Evolutionary conservation across 2,113 vertebrate species (phyloP).

Genomic region (Scomber japonicus): DNA sequence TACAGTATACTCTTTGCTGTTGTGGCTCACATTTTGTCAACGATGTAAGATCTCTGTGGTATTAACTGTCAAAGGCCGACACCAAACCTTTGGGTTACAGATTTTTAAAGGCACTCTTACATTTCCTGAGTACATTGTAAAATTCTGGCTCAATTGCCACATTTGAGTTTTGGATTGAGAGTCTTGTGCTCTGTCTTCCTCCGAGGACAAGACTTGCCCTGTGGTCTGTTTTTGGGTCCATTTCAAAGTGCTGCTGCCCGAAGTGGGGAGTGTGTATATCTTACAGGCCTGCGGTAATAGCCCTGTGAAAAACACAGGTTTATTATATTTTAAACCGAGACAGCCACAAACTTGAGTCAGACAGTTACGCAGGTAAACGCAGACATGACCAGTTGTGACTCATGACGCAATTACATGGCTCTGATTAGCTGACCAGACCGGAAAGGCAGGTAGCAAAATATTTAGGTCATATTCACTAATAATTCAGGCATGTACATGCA

Average conservation of each 20-base stretch:
- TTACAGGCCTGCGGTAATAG: slow-evolving; percentile 5
- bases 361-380: slow-evolving; percentile 51
- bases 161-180: slow-evolving; percentile 2
- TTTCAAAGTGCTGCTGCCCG: slow-evolving; percentile 19
- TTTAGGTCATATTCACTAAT: neutral
- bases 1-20: neutral
- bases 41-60: neutral
- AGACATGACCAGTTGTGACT: slow-evolving; percentile 51
- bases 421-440: neutral
- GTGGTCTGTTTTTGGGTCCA: slow-evolving; percentile 5
- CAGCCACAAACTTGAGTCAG: slow-evolving; percentile 45
- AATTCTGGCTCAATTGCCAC: neutral
- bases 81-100: neutral
- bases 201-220: neutral
- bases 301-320: slow-evolving; percentile 23
- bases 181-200: neutral
- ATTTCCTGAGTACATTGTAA: neutral
- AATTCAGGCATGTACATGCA: neutral
- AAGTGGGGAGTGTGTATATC: slow-evolving; percentile 16
- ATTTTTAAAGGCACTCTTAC: neutral
- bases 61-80: neutral
- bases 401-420: slow-evolving; percentile 13
- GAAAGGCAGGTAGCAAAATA: neutral
- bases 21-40: neutral
- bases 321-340: slow-evolving; percentile 23